Percentiles rank a stretch among this genome's conserved stretches.
These are phyloP conservation scores for Hiodon tergisus DNA, from an alignment of 2,113 vertebrate species.

Conservation along the genomic window DNA sequence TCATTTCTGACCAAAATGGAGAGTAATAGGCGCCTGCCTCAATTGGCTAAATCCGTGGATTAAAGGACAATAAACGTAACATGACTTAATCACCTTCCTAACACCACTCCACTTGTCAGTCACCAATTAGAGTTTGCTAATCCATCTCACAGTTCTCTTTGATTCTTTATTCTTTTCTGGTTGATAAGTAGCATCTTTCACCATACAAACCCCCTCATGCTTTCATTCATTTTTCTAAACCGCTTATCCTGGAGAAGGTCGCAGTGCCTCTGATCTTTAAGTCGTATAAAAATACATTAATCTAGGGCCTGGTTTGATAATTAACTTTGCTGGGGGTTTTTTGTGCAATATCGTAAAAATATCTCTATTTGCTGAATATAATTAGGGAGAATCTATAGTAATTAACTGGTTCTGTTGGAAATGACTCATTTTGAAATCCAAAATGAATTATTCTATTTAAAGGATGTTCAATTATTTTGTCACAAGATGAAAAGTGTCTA, in stretches of 20 bases:
- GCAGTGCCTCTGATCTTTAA: too few relatives aligned
- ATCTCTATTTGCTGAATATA: not conserved
- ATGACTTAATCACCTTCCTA: constrained; percentile 1
- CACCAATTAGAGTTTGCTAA: too few relatives aligned
- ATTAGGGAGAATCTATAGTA: not conserved
- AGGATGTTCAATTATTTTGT: not conserved
- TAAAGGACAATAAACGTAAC: not conserved
- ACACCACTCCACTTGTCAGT: not conserved
- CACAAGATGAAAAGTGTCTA: constrained; percentile 1
- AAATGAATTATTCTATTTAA: not conserved
- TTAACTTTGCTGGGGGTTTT: too few relatives aligned
- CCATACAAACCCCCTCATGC: too few relatives aligned
- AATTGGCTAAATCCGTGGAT: constrained; percentile 2
- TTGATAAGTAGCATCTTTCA: too few relatives aligned
- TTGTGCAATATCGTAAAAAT: not conserved
- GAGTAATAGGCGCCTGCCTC: constrained; percentile 11
- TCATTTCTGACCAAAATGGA: constrained; percentile 18
- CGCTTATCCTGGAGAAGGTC: too few relatives aligned
- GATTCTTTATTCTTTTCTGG: too few relatives aligned
- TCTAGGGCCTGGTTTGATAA: too few relatives aligned
- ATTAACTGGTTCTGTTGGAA: not conserved
- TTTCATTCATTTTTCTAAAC: too few relatives aligned
- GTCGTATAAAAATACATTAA: too few relatives aligned
- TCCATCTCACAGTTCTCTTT: too few relatives aligned
- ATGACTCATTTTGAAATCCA: not conserved